These are phyloP conservation scores for Hippocampus mohnikei DNA, from an alignment of 2,113 vertebrate species.

Conservation along the genomic window DNA sequence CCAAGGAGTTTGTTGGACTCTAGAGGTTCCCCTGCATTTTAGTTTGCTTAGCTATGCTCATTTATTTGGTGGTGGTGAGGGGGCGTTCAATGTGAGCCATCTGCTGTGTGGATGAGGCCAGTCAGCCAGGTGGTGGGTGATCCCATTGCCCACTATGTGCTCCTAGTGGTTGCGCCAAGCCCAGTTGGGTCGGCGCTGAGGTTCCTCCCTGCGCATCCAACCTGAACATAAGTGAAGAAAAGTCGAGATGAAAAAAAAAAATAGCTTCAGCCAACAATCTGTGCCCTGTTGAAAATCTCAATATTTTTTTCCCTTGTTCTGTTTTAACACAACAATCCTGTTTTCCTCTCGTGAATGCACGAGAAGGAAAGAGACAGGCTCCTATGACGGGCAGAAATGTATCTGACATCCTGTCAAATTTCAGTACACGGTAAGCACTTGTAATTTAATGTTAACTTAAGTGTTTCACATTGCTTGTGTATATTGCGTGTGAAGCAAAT, in stretches of 20 bases:
- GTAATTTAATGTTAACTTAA: not conserved
- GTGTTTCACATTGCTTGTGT: constrained; percentile 37
- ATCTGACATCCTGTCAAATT: not conserved
- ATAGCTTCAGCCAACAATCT: not conserved
- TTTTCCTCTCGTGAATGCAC: not conserved
- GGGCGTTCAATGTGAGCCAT: constrained; percentile 40
- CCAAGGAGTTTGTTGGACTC: not conserved
- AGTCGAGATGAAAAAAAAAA: not conserved
- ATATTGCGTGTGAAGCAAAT: constrained; percentile 33
- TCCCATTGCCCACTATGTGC: constrained; percentile 28
- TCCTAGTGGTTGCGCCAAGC: constrained; percentile 51
- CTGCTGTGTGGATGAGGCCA: constrained; percentile 44
- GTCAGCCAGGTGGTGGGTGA: constrained; percentile 49
- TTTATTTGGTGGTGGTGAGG: constrained; percentile 1
- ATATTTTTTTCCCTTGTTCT: not conserved
- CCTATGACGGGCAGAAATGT: not conserved
- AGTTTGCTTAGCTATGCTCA: constrained; percentile 51
- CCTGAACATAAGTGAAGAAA: constrained; percentile 14
- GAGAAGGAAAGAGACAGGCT: not conserved
- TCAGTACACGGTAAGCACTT: not conserved
- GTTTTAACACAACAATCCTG: not conserved
- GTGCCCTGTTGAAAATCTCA: not conserved
- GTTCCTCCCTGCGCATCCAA: constrained; percentile 21
- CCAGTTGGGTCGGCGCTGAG: constrained; percentile 39
- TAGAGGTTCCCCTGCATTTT: no score